Percentiles rank a stretch among this genome's conserved stretches.
Conservation (phyloP, 2,797 vertebrate species). For the Melanotaenia pygmaea region DNA sequence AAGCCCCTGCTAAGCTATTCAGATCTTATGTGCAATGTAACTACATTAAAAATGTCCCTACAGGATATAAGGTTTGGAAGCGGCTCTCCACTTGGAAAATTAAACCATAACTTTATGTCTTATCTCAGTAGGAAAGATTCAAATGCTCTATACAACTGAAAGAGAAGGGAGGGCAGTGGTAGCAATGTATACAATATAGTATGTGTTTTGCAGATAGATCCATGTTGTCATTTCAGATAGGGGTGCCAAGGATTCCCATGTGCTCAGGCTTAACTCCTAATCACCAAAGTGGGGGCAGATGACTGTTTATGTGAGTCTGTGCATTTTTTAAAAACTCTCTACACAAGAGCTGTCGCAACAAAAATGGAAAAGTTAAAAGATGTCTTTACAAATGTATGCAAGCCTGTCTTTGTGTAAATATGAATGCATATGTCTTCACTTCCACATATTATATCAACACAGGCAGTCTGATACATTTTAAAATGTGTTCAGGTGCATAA, state of each 20-base stretch:
- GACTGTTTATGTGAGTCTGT: constrained; percentile 15
- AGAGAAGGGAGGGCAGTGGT: constrained; percentile 2
- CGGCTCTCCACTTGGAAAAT: constrained; percentile 17
- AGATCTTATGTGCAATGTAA: constrained; percentile 47
- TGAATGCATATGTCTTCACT: background rate
- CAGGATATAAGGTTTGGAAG: background rate
- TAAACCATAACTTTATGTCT: constrained; percentile 24
- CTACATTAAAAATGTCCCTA: constrained; percentile 38
- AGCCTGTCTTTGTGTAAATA: constrained; percentile 3
- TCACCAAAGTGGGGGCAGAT: constrained; percentile 34
- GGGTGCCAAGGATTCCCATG: constrained; percentile 42
- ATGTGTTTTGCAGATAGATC: constrained; percentile 28
- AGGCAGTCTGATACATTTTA: background rate
- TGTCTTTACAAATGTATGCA: background rate
- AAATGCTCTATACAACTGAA: constrained; percentile 1
- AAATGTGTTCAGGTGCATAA: background rate
- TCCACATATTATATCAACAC: background rate
- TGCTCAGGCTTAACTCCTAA: constrained; percentile 51
- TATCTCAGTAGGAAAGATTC: constrained; percentile 12
- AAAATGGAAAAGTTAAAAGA: constrained; percentile 33
- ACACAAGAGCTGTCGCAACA: constrained; percentile 41
- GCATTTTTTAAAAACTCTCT: constrained; percentile 7
- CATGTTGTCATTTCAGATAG: constrained; percentile 40
- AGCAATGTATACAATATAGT: background rate
- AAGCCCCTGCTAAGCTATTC: constrained; percentile 48